Evolutionary conservation across 2,797 vertebrate species (phyloP), one percentile per base, ranked within the genome.

Genomic region (Propithecus perrieri): DNA sequence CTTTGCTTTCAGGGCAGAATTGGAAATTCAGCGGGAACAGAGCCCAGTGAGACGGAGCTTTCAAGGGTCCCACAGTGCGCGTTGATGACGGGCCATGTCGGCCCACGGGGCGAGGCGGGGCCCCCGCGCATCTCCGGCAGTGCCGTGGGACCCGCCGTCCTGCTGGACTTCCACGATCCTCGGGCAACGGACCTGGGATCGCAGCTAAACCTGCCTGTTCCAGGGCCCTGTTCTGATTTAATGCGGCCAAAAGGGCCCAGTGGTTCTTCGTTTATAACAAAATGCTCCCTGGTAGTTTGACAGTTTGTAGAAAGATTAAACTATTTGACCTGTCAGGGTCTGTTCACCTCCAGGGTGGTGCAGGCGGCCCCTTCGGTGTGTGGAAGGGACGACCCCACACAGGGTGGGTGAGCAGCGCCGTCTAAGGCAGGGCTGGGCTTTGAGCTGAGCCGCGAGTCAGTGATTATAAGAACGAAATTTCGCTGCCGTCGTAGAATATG

Each of bases 91-190:
- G 9, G 15, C 8, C 12, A 5, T 30, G 12, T 35, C 0, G 7
- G 61, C 20, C 8, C 0, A 2, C 0, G 12, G 72, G 3, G 10
- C 18, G 13, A 4, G 30, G 5, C 1, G 15, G 57, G 20, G 28
- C 11, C 1, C 9, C 7, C 11, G 43, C 43, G 43, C 43, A 43
- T 8, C 43, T 43, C 43, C 43, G 43, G 43, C 43, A 7, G 43
- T 7, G 43, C 43, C 43, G 43, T 43, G 7, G 43, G 43, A 43
- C 9, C 7, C 11, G 38, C 17, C 28, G 53, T 11, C 6, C 33
- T 0, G 30, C 11, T 5, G 4, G 6, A 46, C 30, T 1, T 0
- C 0, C 6, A 14, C 5, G 22, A 14, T 0, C 43, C 6, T 10
- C 13, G 0, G 4, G 30, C 4, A 17, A 24, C 2, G 5, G 22